Percentiles rank a stretch among this genome's conserved stretches.
phyloP scores from a whole-genome alignment of 1,140 invertebrate species.

The Tetramorium alpestre region DNA sequence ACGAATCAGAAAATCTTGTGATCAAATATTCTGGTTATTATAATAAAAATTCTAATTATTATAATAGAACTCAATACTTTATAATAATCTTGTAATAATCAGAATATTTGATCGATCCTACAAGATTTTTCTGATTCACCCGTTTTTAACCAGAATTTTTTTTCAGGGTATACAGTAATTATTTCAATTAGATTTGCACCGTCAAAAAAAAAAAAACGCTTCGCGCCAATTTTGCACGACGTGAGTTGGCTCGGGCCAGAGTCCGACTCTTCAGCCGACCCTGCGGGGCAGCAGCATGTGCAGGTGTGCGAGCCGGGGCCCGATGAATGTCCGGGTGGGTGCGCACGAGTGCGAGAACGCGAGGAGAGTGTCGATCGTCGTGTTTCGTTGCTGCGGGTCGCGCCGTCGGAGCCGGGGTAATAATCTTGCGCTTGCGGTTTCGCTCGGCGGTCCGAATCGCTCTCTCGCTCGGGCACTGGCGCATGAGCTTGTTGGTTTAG shows the following conservation, averaged over 20 bases:
- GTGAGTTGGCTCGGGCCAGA: background rate
- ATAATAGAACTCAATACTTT: no score
- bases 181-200: background rate
- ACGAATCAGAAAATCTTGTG: no score
- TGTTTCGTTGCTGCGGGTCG: constrained; percentile 59
- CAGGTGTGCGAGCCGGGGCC: constrained; percentile 35
- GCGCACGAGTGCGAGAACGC: constrained; percentile 43
- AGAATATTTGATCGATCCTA: no score
- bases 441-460: constrained; percentile 46
- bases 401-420: constrained; percentile 51
- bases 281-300: background rate
- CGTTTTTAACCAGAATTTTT: no score
- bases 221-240: background rate
- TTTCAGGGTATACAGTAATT: no score
- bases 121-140: no score
- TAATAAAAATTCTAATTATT: no score
- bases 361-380: constrained; percentile 17
- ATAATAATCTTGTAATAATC: no score
- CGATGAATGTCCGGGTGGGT: constrained; percentile 59
- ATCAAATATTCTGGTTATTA: no score
- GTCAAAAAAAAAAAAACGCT: background rate
- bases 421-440: constrained; percentile 77
- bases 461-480: constrained; percentile 60
- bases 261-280: constrained; percentile 16
- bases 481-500: constrained; percentile 82